Base-by-base conservation (phyloP, 2,888 invertebrate genomes). In the Drosophila emarginata region DNA sequence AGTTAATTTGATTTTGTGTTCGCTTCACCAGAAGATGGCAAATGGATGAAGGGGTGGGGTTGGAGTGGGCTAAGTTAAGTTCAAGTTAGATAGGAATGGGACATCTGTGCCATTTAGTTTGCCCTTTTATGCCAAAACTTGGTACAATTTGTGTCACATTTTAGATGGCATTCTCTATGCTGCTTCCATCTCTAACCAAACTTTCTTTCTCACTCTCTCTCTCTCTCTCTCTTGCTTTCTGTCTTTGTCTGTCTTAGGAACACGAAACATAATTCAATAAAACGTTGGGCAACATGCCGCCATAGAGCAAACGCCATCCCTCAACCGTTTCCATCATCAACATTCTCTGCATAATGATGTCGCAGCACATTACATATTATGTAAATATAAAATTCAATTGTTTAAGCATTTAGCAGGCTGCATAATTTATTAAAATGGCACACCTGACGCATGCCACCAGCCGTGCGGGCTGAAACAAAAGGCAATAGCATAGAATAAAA, bases 331-430 rank as follows among this genome's bases (percentile, higher is more conserved):
- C 14, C 50, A n/a, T n/a, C 36, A 28, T 18, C 60, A 58, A 39
- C 40, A 40, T 60, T 63, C 14, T 51, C 70, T 69, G 78, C 86
- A 85, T 88, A 84, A 84, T 84, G 89, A 88, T 84, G 89, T 89
- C 85, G 79, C 88, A 87, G 86, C 88, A 82, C 81, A 79, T 80
- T 79, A 81, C 83, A 85, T 81, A 90, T 90, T 90, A 91, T 91
- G 90, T 89, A 89, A 90, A 90, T 90, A 83, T 80, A 78, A 88
- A 90, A 90, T 90, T 90, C 89, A 91, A 91, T 90, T 90, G 87
- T 90, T 90, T 90, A 89, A 91, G 87, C 91, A 90, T 91, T 90
- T 89, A 89, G 90, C 83, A 75, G 80, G 82, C 89, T 90, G 90
- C 89, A 90, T 90, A 91, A 91, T 91, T 91, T 91, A 90, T 91